Evolutionary conservation across 92 coral and sea anemone genomes (phyloP), one percentile per base, ranked within the genome.

Genomic region (Palythoa heliodiscus): DNA sequence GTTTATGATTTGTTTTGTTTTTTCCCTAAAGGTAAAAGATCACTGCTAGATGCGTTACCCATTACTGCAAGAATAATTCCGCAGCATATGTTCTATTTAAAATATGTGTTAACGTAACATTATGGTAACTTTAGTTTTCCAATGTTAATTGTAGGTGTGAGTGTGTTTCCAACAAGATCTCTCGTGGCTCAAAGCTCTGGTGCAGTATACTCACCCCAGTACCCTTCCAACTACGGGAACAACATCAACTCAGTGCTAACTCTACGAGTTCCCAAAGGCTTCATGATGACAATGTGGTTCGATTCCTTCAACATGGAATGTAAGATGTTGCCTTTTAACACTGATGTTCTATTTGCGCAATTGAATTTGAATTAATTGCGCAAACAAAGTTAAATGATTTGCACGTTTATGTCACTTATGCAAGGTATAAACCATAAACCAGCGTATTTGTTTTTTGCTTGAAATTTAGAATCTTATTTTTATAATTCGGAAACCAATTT

Each of bases 211-310:
- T 77, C 82, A 70, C 70, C 82, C 53, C 52, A 35, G 82, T 77
- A 57, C 82, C 82, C 82, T n/a, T 58, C 70, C 15, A 77, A 7
- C 19, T 77, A 77, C n/a, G 67, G 67, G 10, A 35, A 77, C 82
- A 77, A 58, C 52, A 5, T 77, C 37, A 35, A 77, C 11, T 77
- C 82, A 25, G 70, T 77, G 9, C 11, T 77, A 35, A 77, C 82
- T 19, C 3, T 77, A 11, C 70, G n/a, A 77, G 19, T 77, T 3
- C 82, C 82, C 19, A 43, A 47, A 10, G 63, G 63, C 50, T 23
- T 23, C 70, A 57, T 77, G 64, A 55, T 57, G 48, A 77, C 82
- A 1, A 52, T 77, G 69, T 77, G 82, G 82, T 77, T 38, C 37
- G 82, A 77, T 12, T 35, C 50, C 40, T 55, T 77, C n/a, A 40